Conservation (phyloP, 2,797 vertebrate species). For the Sebastes paucispinis region DNA sequence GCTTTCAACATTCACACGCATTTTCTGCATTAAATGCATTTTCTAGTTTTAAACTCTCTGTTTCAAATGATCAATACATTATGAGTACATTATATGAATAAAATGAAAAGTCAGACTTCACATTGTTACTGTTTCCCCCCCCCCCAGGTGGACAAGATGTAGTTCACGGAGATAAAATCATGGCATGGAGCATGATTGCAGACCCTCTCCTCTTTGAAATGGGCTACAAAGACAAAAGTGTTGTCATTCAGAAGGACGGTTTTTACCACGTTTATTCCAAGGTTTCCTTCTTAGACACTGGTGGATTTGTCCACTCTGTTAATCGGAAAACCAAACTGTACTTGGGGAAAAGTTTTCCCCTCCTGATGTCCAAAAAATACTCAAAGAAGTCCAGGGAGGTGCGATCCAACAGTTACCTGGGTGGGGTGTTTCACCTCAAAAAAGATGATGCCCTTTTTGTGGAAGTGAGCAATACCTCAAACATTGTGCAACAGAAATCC, state of each 20-base stretch:
- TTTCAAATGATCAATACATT: neutral
- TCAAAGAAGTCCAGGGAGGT: rapidly evolving
- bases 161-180: neutral
- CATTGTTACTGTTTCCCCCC: neutral
- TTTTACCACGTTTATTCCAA: constrained; percentile 83
- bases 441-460: constrained; percentile 73
- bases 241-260: constrained; percentile 71
- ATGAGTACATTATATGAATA: neutral
- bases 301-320: constrained; percentile 57
- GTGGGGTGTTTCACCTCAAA: constrained; percentile 75
- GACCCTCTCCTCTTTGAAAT: constrained; percentile 54
- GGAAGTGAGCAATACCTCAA: constrained; percentile 46
- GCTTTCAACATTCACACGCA: neutral
- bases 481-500: constrained; percentile 6
- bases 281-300: constrained; percentile 43
- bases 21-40: neutral
- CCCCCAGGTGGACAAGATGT: constrained; percentile 44
- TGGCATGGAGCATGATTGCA: constrained; percentile 66
- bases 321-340: constrained; percentile 16
- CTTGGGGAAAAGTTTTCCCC: neutral
- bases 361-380: constrained; percentile 62
- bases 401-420: constrained; percentile 74
- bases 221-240: constrained; percentile 45
- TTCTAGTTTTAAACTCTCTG: neutral
- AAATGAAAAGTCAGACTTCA: neutral